phyloP scores from a whole-genome alignment of 1,140 invertebrate genomes.

The Solenopsis invicta region DNA sequence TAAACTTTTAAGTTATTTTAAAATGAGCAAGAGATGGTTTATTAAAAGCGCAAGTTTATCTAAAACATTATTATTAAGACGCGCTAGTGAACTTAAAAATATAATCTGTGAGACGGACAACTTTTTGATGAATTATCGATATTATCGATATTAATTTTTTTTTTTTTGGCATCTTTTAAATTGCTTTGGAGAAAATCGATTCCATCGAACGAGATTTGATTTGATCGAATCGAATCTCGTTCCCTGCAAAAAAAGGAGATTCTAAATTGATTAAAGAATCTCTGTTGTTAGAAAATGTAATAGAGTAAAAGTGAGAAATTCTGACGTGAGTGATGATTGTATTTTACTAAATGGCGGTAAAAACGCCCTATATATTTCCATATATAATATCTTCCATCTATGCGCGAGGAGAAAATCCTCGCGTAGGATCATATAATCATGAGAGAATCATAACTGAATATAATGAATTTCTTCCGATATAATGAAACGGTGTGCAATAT shows the following conservation, averaged over 20 bases:
- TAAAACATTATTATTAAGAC: constrained; percentile 5
- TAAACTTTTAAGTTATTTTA: neutral
- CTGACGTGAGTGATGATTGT: neutral
- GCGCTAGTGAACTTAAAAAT: neutral
- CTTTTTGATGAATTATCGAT: neutral
- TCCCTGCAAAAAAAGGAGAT: neutral
- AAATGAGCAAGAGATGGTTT: neutral
- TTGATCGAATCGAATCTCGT: neutral
- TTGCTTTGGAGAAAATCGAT: neutral
- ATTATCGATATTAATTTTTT: neutral
- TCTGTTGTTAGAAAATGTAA: constrained; percentile 10
- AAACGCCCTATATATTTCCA: neutral
- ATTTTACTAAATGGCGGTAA: neutral
- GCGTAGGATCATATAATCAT: neutral
- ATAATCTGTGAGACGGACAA: neutral
- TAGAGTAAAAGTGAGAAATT: constrained; percentile 4
- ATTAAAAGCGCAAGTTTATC: neutral
- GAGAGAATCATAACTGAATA: constrained; percentile 19
- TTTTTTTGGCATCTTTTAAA: neutral
- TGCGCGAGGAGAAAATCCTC: neutral
- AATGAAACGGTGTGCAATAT: constrained; percentile 26
- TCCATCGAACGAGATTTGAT: too few relatives aligned
- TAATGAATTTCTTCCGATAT: constrained; percentile 43
- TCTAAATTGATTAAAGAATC: neutral
- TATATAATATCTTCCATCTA: neutral